These are phyloP conservation scores for Pagrus major DNA, from an alignment of 2,113 vertebrate species.

Conservation along the genomic window DNA sequence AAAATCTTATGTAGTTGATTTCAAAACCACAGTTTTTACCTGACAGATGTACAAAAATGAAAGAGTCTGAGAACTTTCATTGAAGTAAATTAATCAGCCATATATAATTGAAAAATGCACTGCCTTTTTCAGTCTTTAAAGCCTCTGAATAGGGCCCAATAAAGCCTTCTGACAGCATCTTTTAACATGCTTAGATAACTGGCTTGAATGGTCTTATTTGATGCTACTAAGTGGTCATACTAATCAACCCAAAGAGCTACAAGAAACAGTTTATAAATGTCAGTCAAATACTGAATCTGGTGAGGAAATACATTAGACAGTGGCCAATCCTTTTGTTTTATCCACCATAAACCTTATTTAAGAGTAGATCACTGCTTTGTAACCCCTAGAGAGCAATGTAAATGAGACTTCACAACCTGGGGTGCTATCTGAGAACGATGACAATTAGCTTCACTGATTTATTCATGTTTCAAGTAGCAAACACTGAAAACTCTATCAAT, in stretches of 20 bases:
- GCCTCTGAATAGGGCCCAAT: neutral
- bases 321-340: neutral
- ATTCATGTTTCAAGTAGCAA: neutral
- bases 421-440: slow-evolving; percentile 1
- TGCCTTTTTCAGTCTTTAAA: neutral
- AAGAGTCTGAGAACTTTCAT: neutral
- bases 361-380: neutral
- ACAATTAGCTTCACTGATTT: neutral
- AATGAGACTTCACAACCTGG: neutral
- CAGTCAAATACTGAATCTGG: neutral
- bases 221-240: neutral
- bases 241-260: neutral
- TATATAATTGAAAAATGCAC: too few species aligned
- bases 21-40: neutral
- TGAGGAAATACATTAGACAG: neutral
- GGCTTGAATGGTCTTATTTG: neutral
- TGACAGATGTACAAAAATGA: neutral
- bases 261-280: neutral
- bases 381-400: neutral
- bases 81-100: neutral
- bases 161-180: neutral
- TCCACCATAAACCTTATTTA: neutral
- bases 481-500: slow-evolving; percentile 2
- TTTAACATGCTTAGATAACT: neutral
- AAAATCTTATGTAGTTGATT: neutral